phyloP scores from a whole-genome alignment of 1,140 invertebrate genomes.

The Euborellia annulipes region DNA sequence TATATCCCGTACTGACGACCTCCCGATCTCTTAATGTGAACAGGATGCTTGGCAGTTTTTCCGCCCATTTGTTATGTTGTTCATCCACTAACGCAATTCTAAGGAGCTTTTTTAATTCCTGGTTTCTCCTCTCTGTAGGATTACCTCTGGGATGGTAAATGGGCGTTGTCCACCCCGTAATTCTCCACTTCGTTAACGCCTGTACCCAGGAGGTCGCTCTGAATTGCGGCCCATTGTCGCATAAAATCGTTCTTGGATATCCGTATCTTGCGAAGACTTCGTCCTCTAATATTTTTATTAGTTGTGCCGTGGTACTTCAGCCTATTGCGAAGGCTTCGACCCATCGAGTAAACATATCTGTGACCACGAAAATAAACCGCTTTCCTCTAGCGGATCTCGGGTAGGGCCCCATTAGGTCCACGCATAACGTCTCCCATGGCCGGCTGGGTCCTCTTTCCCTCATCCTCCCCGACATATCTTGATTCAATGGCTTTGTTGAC shows the following conservation, averaged over 20 bases:
- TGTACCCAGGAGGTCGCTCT: neutral
- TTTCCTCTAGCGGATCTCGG: conserved; percentile 11
- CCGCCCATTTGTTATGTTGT: too few relatives aligned
- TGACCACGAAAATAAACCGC: conserved; percentile 12
- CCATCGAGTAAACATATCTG: conserved; percentile 17
- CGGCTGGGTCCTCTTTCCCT: too few relatives aligned
- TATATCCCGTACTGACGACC: too few relatives aligned
- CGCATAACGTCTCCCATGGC: conserved; percentile 14
- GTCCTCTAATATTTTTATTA: conserved; percentile 10
- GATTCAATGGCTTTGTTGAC: too few relatives aligned
- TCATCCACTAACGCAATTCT: too few relatives aligned
- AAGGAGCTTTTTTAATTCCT: conserved; percentile 18
- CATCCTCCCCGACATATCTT: too few relatives aligned
- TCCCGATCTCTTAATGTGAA: too few relatives aligned
- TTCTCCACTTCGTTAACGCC: conserved; percentile 3
- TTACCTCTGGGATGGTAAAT: conserved; percentile 20
- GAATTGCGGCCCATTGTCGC: conserved; percentile 20
- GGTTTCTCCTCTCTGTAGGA: conserved; percentile 19
- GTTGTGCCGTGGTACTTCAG: conserved; percentile 13
- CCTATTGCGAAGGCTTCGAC: conserved; percentile 16
- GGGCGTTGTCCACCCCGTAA: conserved; percentile 13
- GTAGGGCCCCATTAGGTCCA: conserved; percentile 17
- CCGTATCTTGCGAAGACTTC: conserved; percentile 19
- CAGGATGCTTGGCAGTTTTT: too few relatives aligned
- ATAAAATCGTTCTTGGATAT: conserved; percentile 13